Conservation (phyloP, 1,140 invertebrate species). For the Halotydeus destructor region DNA sequence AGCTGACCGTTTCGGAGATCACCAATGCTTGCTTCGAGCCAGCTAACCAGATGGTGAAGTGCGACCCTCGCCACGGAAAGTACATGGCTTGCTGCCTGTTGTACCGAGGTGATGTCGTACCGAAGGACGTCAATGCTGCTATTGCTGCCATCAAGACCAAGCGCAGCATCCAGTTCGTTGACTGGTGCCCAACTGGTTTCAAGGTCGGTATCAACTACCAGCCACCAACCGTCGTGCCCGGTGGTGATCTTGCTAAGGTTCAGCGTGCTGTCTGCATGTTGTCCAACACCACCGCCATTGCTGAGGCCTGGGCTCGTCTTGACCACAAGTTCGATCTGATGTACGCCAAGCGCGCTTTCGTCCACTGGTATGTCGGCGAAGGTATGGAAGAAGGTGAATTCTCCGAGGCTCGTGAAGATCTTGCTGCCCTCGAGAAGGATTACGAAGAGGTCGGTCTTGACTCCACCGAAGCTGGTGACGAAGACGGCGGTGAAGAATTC, state of each 20-base stretch:
- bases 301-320: slow-evolving; percentile 41
- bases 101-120: slow-evolving; percentile 42
- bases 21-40: slow-evolving; percentile 61
- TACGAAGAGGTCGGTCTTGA: slow-evolving; percentile 43
- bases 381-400: slow-evolving; percentile 23
- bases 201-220: slow-evolving; percentile 46
- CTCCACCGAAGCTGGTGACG: slow-evolving; percentile 30
- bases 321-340: slow-evolving; percentile 38
- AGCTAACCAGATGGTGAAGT: slow-evolving; percentile 61
- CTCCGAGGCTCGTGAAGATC: slow-evolving; percentile 37
- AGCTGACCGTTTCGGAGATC: slow-evolving; percentile 51
- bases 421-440: slow-evolving; percentile 40
- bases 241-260: slow-evolving; percentile 60
- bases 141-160: slow-evolving; percentile 67
- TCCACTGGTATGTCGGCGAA: slow-evolving; percentile 27
- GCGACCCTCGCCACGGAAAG: slow-evolving; percentile 28
- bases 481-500: slow-evolving; percentile 29
- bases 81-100: slow-evolving; percentile 57
- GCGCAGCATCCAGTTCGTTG: slow-evolving; percentile 36
- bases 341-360: slow-evolving; percentile 33
- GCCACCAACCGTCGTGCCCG: slow-evolving; percentile 57
- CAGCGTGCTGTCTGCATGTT: slow-evolving; percentile 63
- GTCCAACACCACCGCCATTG: slow-evolving; percentile 43
- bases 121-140: slow-evolving; percentile 57
- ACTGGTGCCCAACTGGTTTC: slow-evolving; percentile 25